These are phyloP conservation scores for Heterotilapia buettikoferi DNA, from an alignment of 2,113 vertebrate genomes.

Conservation along the genomic window DNA sequence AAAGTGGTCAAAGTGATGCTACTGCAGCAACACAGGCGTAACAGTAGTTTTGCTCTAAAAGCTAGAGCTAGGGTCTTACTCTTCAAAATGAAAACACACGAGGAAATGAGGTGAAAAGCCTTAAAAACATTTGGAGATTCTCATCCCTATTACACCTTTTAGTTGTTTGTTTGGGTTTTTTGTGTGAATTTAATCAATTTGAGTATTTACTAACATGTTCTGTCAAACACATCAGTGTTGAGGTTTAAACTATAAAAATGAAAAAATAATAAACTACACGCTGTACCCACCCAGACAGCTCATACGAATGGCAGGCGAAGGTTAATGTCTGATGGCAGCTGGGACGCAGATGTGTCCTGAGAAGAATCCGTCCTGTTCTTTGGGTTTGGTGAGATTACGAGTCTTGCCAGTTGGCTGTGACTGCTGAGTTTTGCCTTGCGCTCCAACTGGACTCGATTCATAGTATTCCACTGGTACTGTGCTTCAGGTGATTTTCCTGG, in stretches of 20 bases:
- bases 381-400: background rate
- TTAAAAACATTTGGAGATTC: background rate
- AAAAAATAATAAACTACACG: background rate
- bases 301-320: background rate
- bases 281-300: slow-evolving; percentile 4
- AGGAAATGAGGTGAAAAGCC: background rate
- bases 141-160: background rate
- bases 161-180: background rate
- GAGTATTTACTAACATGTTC: slow-evolving; percentile 5
- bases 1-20: background rate
- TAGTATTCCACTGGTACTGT: background rate
- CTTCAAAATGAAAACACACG: background rate
- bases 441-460: background rate
- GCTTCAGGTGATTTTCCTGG: background rate
- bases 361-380: background rate
- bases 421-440: background rate
- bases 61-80: background rate
- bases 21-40: background rate
- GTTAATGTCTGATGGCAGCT: background rate
- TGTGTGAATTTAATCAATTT: background rate
- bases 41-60: background rate
- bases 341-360: background rate
- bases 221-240: slow-evolving; percentile 6
- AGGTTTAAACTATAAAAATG: background rate
- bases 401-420: background rate